These are phyloP conservation scores for Rhipidura dahli DNA, from an alignment of 2,113 vertebrate species.

Conservation along the genomic window DNA sequence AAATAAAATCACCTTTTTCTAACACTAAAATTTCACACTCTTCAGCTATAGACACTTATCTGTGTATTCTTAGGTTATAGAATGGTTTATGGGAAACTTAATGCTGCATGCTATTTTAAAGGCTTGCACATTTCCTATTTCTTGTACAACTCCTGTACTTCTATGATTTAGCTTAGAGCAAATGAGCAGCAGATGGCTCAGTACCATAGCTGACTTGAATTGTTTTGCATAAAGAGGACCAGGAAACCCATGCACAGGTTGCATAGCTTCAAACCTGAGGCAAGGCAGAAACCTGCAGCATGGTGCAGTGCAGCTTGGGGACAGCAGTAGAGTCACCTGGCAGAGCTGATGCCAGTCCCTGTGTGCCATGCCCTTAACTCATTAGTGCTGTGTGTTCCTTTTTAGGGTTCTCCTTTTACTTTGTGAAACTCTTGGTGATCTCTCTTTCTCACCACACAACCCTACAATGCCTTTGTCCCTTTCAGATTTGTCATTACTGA, in stretches of 20 bases:
- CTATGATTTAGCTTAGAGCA: not conserved
- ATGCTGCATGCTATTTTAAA: not conserved
- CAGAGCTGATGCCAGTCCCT: not conserved
- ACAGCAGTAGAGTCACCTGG: not conserved
- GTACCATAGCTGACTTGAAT: not conserved
- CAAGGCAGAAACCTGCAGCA: not conserved
- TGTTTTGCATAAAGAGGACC: not conserved
- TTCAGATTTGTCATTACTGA: not conserved
- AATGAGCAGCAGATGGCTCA: not conserved
- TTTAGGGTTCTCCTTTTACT: not conserved
- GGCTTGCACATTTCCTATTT: not conserved
- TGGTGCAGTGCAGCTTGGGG: not conserved
- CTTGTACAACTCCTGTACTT: not conserved
- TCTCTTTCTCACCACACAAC: fast-evolving
- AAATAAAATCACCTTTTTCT: not conserved
- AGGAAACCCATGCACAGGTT: not conserved
- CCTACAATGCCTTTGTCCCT: not conserved
- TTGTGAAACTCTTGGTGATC: not conserved
- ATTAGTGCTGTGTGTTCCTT: fast-evolving
- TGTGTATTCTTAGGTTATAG: not conserved
- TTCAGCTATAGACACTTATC: not conserved
- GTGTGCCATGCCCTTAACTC: not conserved
- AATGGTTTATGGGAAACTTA: not conserved
- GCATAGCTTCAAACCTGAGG: not conserved
- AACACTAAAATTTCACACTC: not conserved